phyloP scores from a whole-genome alignment of 2,113 vertebrate genomes.

The Heteronetta atricapilla region DNA sequence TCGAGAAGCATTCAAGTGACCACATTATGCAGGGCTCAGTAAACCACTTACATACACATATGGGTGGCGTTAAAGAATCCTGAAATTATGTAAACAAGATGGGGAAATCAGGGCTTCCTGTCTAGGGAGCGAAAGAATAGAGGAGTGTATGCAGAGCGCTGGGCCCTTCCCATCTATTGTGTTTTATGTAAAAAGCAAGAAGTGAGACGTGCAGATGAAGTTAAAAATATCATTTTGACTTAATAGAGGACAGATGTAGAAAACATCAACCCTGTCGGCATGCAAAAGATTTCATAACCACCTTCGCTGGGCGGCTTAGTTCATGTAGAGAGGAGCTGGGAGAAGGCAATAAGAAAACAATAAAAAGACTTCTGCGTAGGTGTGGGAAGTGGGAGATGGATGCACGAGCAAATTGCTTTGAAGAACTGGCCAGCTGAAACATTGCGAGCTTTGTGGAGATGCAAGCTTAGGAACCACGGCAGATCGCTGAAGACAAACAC shows the following conservation, averaged over 20 bases:
- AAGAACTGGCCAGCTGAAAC: background rate
- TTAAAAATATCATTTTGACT: background rate
- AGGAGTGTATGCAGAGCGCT: background rate
- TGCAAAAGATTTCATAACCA: background rate
- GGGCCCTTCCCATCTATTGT: background rate
- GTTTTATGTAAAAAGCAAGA: background rate
- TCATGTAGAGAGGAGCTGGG: background rate
- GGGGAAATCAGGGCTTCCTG: background rate
- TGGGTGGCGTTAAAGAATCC: constrained; percentile 28
- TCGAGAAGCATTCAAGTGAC: constrained; percentile 38
- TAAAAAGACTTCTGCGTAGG: background rate
- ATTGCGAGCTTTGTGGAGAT: background rate
- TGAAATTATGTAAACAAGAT: constrained; percentile 20
- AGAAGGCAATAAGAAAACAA: constrained; percentile 23
- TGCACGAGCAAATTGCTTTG: background rate
- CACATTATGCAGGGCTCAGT: background rate
- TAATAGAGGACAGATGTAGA: background rate
- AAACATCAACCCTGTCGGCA: background rate
- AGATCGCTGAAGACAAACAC: background rate
- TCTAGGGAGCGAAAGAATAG: background rate
- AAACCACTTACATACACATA: background rate
- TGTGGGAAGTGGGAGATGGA: background rate
- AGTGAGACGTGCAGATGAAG: background rate
- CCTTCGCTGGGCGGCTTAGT: background rate
- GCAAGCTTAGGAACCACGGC: background rate